These are phyloP conservation scores for Poeciliopsis occidentalis DNA, from an alignment of 2,113 vertebrate species.

Conservation along the genomic window DNA sequence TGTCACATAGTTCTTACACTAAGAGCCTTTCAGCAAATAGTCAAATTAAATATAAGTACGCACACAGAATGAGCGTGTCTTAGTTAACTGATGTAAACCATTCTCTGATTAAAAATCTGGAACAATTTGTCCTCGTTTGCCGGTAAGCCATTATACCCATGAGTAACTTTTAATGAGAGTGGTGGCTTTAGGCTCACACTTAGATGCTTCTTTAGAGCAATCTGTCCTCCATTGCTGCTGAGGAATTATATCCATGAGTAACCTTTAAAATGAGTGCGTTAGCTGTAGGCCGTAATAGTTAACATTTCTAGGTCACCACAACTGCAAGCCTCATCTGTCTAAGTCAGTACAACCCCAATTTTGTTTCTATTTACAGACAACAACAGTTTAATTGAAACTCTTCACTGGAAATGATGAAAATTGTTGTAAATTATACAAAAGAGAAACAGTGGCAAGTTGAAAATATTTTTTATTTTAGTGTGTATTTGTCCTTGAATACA, in stretches of 20 bases:
- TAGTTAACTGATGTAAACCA: constrained; percentile 20
- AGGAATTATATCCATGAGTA: constrained; percentile 68
- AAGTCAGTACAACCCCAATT: constrained; percentile 48
- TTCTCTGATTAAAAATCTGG: constrained; percentile 45
- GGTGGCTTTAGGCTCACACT: constrained; percentile 59
- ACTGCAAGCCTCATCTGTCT: constrained; percentile 43
- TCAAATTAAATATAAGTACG: constrained; percentile 25
- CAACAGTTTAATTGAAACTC: constrained; percentile 42
- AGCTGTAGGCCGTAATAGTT: constrained; percentile 63
- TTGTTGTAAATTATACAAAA: constrained; percentile 53
- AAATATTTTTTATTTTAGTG: background rate
- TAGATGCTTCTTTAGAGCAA: constrained; percentile 53
- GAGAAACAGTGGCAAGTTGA: constrained; percentile 38
- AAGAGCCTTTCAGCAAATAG: constrained; percentile 24
- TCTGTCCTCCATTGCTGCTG: constrained; percentile 53
- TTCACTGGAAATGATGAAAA: constrained; percentile 36
- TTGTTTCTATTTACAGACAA: constrained; percentile 49
- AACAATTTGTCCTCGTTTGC: constrained; percentile 51
- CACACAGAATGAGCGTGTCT: constrained; percentile 11
- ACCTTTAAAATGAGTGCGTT: constrained; percentile 66
- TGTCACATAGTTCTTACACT: constrained; percentile 20
- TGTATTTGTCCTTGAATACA: background rate
- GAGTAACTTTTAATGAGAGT: constrained; percentile 62
- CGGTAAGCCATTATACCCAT: constrained; percentile 49
- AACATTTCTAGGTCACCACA: constrained; percentile 65